A percentile compares a stretch with the other conserved stretches of the same genome.
These are phyloP conservation scores for Balaeniceps rex DNA, from an alignment of 2,113 vertebrate genomes.

Conservation along the genomic window DNA sequence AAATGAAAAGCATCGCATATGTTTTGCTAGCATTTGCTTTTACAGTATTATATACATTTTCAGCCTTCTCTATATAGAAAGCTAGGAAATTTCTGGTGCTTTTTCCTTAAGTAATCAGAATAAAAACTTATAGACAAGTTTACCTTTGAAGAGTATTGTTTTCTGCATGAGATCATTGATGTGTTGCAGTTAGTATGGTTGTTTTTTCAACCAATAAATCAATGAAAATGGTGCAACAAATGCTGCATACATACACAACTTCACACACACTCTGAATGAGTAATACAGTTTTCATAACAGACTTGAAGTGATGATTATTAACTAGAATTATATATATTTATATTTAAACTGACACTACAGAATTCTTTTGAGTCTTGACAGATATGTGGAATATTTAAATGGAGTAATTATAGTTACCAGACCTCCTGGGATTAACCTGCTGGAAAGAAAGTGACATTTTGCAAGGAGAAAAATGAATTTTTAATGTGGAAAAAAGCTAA, in stretches of 20 bases:
- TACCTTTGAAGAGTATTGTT: constrained; percentile 54
- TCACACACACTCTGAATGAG: constrained; percentile 58
- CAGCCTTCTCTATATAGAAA: constrained; percentile 35
- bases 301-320: constrained; percentile 76
- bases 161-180: constrained; percentile 58
- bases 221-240: constrained; percentile 60
- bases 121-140: constrained; percentile 57
- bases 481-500: constrained; percentile 46
- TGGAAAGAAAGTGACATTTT: constrained; percentile 75
- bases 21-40: constrained; percentile 60
- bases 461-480: constrained; percentile 70
- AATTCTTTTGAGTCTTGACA: constrained; percentile 80
- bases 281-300: constrained; percentile 75
- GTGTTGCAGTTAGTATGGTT: constrained; percentile 35
- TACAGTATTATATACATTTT: constrained; percentile 53
- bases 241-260: constrained; percentile 38
- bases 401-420: constrained; percentile 77
- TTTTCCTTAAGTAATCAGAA: constrained; percentile 29
- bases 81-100: constrained; percentile 38
- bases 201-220: constrained; percentile 70
- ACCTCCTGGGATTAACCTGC: constrained; percentile 76
- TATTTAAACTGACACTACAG: constrained; percentile 81
- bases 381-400: constrained; percentile 79
- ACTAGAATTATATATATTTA: constrained; percentile 81
- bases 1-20: constrained; percentile 38